Percentiles rank a stretch among this genome's conserved stretches.
These are phyloP conservation scores for Garrulus glandarius DNA, from an alignment of 2,797 vertebrate species.

Conservation along the genomic window DNA sequence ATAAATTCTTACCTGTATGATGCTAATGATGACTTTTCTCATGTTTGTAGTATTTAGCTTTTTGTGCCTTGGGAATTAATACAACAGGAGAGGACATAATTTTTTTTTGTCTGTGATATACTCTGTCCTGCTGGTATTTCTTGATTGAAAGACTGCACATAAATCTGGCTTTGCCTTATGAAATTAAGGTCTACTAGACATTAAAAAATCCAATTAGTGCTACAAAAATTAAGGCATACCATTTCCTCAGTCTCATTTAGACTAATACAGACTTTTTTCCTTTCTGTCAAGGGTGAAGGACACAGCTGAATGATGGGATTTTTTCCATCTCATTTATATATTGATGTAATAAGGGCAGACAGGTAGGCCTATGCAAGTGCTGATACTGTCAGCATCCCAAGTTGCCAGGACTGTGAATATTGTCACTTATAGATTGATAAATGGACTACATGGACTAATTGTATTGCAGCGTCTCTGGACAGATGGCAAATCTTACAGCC, in stretches of 20 bases:
- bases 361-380: slow-evolving; percentile 42
- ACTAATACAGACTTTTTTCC: background rate
- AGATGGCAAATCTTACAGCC: slow-evolving; percentile 82
- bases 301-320: background rate
- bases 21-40: background rate
- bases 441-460: slow-evolving; percentile 75
- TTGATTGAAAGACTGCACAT: background rate
- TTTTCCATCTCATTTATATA: slow-evolving; percentile 45
- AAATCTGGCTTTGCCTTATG: slow-evolving; percentile 1
- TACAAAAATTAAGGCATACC: background rate
- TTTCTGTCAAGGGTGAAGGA: slow-evolving; percentile 4
- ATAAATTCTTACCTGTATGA: background rate
- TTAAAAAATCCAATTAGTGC: slow-evolving; percentile 32
- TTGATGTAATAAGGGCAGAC: slow-evolving; percentile 42
- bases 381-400: slow-evolving; percentile 34
- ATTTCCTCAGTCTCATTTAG: background rate
- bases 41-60: background rate
- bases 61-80: background rate
- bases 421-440: slow-evolving; percentile 74
- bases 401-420: slow-evolving; percentile 36
- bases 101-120: background rate
- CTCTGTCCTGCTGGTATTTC: background rate
- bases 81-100: background rate
- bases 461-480: slow-evolving; percentile 74
- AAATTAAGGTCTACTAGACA: slow-evolving; percentile 32